phyloP scores from a whole-genome alignment of 2,113 vertebrate genomes.

The Spheniscus mendiculus region DNA sequence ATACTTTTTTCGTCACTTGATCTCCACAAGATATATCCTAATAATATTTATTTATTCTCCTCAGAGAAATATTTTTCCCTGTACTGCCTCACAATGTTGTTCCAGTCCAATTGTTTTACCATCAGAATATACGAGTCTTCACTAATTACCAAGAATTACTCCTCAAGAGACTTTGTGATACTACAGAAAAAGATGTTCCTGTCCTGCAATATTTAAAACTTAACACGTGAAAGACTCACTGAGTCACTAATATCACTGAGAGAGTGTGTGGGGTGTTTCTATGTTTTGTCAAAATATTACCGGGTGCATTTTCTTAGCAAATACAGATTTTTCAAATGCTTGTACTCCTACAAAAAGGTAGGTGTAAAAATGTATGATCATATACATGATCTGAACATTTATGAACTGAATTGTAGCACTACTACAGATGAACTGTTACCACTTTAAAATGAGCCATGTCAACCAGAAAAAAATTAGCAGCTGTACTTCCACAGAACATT shows the following conservation, averaged over 20 bases:
- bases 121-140: not conserved
- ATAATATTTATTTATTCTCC: not conserved
- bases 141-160: not conserved
- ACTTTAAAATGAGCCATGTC: constrained; percentile 66
- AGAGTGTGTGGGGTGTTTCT: not conserved
- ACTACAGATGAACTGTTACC: constrained; percentile 57
- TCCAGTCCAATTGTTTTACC: not conserved
- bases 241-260: not conserved
- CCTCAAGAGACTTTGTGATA: not conserved
- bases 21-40: not conserved
- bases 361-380: not conserved
- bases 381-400: not conserved
- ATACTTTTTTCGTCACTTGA: not conserved
- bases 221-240: not conserved
- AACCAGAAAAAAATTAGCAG: constrained; percentile 67
- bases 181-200: not conserved
- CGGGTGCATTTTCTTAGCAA: not conserved
- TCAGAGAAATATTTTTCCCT: not conserved
- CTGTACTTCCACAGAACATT: constrained; percentile 59
- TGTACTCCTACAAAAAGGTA: not conserved
- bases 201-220: not conserved
- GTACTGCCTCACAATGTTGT: not conserved
- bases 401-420: constrained; percentile 41
- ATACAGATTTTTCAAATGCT: not conserved
- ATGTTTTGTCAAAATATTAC: not conserved